These are phyloP conservation scores for Neodiprion pinetum DNA, from an alignment of 1,140 invertebrate genomes.

Conservation along the genomic window DNA sequence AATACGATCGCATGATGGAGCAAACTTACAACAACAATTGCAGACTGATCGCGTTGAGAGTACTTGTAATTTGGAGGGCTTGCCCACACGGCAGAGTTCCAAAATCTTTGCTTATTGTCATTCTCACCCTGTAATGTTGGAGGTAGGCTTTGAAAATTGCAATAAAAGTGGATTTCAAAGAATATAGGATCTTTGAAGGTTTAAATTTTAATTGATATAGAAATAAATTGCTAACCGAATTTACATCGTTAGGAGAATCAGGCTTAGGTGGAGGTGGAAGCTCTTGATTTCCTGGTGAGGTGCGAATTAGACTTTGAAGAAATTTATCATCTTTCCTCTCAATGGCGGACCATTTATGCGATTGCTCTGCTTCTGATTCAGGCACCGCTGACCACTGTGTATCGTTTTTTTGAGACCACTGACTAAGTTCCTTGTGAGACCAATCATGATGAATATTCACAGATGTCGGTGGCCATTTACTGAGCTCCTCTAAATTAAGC, in stretches of 20 bases:
- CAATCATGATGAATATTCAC: constrained; percentile 35
- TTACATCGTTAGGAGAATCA: constrained; percentile 31
- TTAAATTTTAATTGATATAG: no score
- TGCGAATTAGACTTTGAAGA: constrained; percentile 45
- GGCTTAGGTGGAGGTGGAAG: constrained; percentile 46
- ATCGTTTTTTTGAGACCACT: constrained; percentile 36
- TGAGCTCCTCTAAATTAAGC: constrained; percentile 31
- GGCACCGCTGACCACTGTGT: constrained; percentile 40
- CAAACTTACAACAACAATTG: constrained; percentile 47
- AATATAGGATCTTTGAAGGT: no score
- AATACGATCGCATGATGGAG: background rate
- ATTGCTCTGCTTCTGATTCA: constrained; percentile 29
- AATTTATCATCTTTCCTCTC: constrained; percentile 43
- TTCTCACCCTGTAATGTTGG: constrained; percentile 10
- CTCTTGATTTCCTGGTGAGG: constrained; percentile 37
- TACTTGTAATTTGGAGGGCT: constrained; percentile 50
- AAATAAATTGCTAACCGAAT: background rate
- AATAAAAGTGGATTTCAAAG: no score
- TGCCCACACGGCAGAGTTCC: constrained; percentile 55
- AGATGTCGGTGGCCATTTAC: constrained; percentile 39
- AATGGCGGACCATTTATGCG: constrained; percentile 39
- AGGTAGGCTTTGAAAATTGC: background rate
- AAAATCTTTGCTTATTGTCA: constrained; percentile 36
- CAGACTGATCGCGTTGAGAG: constrained; percentile 39
- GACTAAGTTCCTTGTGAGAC: constrained; percentile 33